Evolutionary conservation across 2,888 invertebrate genomes (phyloP).

Genomic region (Anthophora plumipes): DNA sequence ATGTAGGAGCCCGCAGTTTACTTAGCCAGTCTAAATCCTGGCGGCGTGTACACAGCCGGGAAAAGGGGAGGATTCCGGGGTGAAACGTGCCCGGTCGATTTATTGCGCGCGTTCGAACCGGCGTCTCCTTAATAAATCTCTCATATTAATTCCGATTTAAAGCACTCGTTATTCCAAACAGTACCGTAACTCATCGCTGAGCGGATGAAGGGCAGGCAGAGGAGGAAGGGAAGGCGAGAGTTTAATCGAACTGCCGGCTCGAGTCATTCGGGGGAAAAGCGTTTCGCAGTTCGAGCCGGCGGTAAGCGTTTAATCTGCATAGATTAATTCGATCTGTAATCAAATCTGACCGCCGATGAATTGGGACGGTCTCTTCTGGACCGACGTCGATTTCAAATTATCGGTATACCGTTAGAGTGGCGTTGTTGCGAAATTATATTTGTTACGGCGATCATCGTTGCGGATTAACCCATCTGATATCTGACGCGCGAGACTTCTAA

Average conservation of each 20-base stretch:
- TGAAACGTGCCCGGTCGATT: slow-evolving; percentile 35
- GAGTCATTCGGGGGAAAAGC: slow-evolving; percentile 51
- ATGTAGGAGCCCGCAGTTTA: slow-evolving; percentile 70
- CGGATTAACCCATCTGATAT: neutral
- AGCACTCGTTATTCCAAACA: slow-evolving; percentile 56
- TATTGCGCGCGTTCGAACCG: slow-evolving; percentile 46
- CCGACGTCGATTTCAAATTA: slow-evolving; percentile 48
- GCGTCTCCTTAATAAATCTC: slow-evolving; percentile 57
- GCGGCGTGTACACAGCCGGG: slow-evolving; percentile 39
- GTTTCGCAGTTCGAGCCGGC: slow-evolving; percentile 39
- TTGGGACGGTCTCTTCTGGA: slow-evolving; percentile 42
- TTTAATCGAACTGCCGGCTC: slow-evolving; percentile 51
- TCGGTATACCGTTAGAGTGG: slow-evolving; percentile 34
- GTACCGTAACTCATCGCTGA: slow-evolving; percentile 44
- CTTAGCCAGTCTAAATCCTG: slow-evolving; percentile 73
- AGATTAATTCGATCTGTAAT: slow-evolving; percentile 62
- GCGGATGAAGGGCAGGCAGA: no score
- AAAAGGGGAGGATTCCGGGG: slow-evolving; percentile 39
- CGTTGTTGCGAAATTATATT: slow-evolving; percentile 26
- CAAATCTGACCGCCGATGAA: slow-evolving; percentile 60
- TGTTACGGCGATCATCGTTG: slow-evolving; percentile 8
- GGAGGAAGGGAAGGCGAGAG: neutral
- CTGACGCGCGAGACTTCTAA: neutral
- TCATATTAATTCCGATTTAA: slow-evolving; percentile 65
- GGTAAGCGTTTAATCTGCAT: slow-evolving; percentile 61